A percentile compares a stretch with the other conserved stretches of the same genome.
These are phyloP conservation scores for Rutpela maculata DNA, from an alignment of 2,888 invertebrate species.

Conservation along the genomic window DNA sequence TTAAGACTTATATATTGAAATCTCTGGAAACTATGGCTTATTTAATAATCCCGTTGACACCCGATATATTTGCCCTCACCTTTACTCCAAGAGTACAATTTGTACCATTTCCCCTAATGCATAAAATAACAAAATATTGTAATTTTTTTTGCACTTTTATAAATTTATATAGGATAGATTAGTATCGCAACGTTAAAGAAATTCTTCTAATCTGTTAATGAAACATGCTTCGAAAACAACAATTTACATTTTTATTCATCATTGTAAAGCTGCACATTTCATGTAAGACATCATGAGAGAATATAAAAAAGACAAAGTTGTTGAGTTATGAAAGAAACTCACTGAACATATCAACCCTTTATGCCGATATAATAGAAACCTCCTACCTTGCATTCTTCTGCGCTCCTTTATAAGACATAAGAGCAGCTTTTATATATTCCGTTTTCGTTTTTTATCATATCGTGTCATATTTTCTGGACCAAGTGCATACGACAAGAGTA, in stretches of 20 bases:
- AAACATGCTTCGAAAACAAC: neutral
- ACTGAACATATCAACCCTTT: conserved; percentile 29
- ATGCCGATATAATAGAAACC: conserved; percentile 32
- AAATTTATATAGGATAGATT: neutral
- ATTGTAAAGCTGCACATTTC: neutral
- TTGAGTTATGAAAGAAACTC: conserved; percentile 22
- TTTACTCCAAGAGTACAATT: too few species aligned
- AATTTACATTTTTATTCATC: neutral
- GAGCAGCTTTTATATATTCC: conserved; percentile 54
- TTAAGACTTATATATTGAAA: too few species aligned
- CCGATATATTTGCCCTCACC: too few species aligned
- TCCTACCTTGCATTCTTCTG: conserved; percentile 28
- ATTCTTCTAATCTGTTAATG: neutral
- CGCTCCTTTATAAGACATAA: conserved; percentile 41
- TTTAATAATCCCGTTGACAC: too few species aligned
- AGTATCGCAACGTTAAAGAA: neutral
- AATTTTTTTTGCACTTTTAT: neutral
- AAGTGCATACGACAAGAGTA: conserved; percentile 63
- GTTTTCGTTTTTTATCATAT: conserved; percentile 59
- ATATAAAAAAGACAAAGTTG: conserved; percentile 28
- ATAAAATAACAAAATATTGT: neutral
- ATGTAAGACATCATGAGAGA: conserved; percentile 10
- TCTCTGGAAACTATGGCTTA: too few species aligned
- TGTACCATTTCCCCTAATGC: neutral
- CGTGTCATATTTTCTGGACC: conserved; percentile 54